phyloP scores from a whole-genome alignment of 2,888 invertebrate genomes.

The Acleris literana region DNA sequence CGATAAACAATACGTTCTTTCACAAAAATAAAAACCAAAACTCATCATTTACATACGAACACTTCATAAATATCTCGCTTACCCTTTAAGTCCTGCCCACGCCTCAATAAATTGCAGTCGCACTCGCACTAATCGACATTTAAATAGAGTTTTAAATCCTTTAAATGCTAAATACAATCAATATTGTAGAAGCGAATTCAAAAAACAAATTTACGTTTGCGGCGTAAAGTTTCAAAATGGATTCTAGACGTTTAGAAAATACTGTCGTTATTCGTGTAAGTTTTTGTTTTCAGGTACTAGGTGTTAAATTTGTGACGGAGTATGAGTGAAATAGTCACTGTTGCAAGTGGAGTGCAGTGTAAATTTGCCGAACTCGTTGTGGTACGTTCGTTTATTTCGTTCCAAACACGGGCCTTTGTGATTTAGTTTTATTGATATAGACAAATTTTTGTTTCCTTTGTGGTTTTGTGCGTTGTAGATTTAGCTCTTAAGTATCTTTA shows the following conservation, averaged over 20 bases:
- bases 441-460: constrained; percentile 31
- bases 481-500: constrained; percentile 23
- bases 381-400: constrained; percentile 68
- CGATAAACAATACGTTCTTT: constrained; percentile 49
- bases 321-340: constrained; percentile 75
- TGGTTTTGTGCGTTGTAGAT: constrained; percentile 25
- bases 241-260: constrained; percentile 40
- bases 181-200: constrained; percentile 57
- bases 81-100: constrained; percentile 56
- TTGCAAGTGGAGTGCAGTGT: constrained; percentile 75
- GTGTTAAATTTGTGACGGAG: constrained; percentile 46
- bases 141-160: constrained; percentile 66
- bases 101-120: constrained; percentile 39
- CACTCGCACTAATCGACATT: constrained; percentile 51
- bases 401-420: constrained; percentile 60
- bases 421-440: constrained; percentile 64
- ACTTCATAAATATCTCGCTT: constrained; percentile 63
- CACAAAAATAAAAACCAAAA: constrained; percentile 47
- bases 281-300: constrained; percentile 36
- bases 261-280: constrained; percentile 36
- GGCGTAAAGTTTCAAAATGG: constrained; percentile 40
- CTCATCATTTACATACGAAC: constrained; percentile 63
- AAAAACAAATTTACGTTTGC: constrained; percentile 50
- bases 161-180: constrained; percentile 52
- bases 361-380: constrained; percentile 75